Conservation (phyloP, 2,797 vertebrate species). For the Semotilus atromaculatus region DNA sequence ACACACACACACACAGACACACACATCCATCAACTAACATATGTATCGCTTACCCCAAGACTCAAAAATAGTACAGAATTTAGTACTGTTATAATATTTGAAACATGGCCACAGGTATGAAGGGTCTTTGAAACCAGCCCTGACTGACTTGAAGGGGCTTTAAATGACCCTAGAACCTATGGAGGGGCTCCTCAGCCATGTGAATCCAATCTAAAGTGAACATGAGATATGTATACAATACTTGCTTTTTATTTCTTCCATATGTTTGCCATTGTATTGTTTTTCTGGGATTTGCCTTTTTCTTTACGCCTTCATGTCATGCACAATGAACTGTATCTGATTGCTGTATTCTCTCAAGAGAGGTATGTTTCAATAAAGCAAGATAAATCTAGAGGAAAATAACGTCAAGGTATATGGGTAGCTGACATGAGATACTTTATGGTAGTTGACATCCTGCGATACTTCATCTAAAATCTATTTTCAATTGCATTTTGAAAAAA, state of each 20-base stretch:
- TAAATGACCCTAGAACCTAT: slow-evolving; percentile 66
- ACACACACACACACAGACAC: slow-evolving; percentile 10
- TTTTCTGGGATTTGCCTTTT: slow-evolving; percentile 71
- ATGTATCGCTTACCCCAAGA: slow-evolving; percentile 6
- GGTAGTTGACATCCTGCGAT: neutral
- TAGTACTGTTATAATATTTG: slow-evolving; percentile 36
- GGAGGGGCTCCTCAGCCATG: slow-evolving; percentile 70
- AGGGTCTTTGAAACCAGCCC: slow-evolving; percentile 19
- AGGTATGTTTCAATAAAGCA: slow-evolving; percentile 20
- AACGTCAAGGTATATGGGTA: neutral
- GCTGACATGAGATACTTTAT: neutral
- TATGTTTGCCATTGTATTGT: slow-evolving; percentile 76
- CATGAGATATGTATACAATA: slow-evolving; percentile 73
- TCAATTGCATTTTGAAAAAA: neutral
- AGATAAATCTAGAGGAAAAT: neutral
- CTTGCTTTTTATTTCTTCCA: slow-evolving; percentile 79
- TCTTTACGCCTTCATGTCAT: slow-evolving; percentile 10
- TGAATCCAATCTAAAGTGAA: slow-evolving; percentile 75
- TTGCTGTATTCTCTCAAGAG: slow-evolving; percentile 5
- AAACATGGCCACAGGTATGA: slow-evolving; percentile 47
- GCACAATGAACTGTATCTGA: slow-evolving; percentile 34
- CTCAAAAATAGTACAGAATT: slow-evolving; percentile 1
- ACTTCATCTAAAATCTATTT: neutral
- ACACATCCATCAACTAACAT: slow-evolving; percentile 3
- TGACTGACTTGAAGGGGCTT: slow-evolving; percentile 51